Evolutionary conservation across 2,113 vertebrate species (phyloP), one percentile per base, ranked within the genome.

Genomic region (Prietella phreatophila): DNA sequence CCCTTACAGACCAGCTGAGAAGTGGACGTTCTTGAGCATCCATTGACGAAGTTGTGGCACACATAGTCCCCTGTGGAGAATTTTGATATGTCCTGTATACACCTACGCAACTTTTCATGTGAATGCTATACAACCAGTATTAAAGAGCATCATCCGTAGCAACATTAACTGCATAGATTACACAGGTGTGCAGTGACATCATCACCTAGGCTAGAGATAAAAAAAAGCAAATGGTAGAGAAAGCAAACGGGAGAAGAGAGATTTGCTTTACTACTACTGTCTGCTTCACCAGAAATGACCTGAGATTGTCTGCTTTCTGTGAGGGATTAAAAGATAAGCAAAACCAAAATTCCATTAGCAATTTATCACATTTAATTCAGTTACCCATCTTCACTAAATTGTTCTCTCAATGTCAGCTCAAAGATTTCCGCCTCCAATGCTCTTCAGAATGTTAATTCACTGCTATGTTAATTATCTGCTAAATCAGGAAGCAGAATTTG

Each of bases 401-500:
- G 42, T 58, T 85, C 61, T 85, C 61, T 87, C 20, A n/a, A 11
- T 53, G 27, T 87, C 69, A 61, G 63, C 42, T 65, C 56, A 80
- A 67, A 84, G 56, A 82, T 86, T 89, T 89, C 60, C 39, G n/a
- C 60, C 83, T 81, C 78, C 39, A 87, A 5, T 75, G 42, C 84
- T 84, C 78, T 69, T 79, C 84, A 91, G 90, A 89, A 89, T 88
- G 90, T 91, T 90, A 87, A 93, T 91, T 88, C 69, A 82, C 89
- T 88, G 71, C 82, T 86, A 90, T 90, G 76, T 86, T 91, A 91
- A 88, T 89, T 87, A 89, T 90, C 50, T 89, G 36, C 88, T 76
- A 88, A 92, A 90, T 85, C 76, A 88, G 86, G 87, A 91, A 88
- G 88, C 84, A 88, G 90, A 91, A 92, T 89, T 91, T 82, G 36